These are phyloP conservation scores for Sinocyclocheilus grahami DNA, from an alignment of 2,113 vertebrate genomes.

Conservation along the genomic window DNA sequence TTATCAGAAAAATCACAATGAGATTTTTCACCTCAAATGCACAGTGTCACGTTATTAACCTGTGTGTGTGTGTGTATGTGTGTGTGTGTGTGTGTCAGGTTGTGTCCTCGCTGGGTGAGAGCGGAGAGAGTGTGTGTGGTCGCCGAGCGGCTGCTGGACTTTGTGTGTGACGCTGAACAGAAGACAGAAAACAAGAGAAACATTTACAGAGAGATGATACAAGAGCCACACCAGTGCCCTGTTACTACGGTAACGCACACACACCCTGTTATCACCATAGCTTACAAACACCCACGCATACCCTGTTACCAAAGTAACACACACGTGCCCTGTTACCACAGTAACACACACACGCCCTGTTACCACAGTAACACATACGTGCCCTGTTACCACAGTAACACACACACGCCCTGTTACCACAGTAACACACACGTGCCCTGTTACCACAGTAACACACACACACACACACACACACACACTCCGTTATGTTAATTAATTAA, in stretches of 20 bases:
- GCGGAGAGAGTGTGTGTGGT: conserved; percentile 61
- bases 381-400: neutral
- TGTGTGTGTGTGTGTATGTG: neutral
- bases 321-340: neutral
- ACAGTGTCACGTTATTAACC: neutral
- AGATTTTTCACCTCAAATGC: neutral
- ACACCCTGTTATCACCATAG: neutral
- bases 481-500: too few relatives aligned
- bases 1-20: neutral
- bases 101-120: conserved; percentile 61
- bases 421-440: neutral
- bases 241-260: conserved; percentile 72
- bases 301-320: neutral
- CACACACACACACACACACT: too few relatives aligned
- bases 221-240: conserved; percentile 78
- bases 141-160: conserved; percentile 74
- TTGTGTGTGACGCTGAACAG: conserved; percentile 48
- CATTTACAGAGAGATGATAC: conserved; percentile 84
- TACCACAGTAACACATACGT: too few relatives aligned
- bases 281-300: too few relatives aligned
- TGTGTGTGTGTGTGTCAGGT: conserved; percentile 52
- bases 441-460: neutral
- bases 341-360: neutral
- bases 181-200: conserved; percentile 67
- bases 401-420: neutral